Evolutionary conservation across 2,113 vertebrate species (phyloP).

Genomic region (Dipodomys merriami): DNA sequence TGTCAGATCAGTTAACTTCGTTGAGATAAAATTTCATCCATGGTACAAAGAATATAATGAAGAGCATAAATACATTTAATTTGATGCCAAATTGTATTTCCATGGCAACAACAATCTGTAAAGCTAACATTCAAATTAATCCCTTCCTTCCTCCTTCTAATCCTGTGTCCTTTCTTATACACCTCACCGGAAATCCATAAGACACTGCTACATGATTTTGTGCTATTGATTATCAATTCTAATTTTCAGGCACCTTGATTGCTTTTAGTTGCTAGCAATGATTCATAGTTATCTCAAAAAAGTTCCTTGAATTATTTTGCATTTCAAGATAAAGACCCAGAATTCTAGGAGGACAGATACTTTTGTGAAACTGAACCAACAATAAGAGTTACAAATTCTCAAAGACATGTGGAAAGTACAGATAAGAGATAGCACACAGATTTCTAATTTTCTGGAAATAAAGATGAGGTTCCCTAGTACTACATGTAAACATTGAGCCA

Average conservation of each 20-base stretch:
- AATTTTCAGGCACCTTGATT: constrained; percentile 45
- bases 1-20: constrained; percentile 38
- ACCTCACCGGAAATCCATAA: background rate
- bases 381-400: background rate
- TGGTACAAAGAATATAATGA: constrained; percentile 19
- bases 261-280: background rate
- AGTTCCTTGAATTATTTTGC: background rate
- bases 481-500: background rate
- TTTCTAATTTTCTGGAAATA: background rate
- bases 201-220: background rate
- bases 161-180: background rate
- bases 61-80: constrained; percentile 59
- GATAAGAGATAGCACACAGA: background rate
- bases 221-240: constrained; percentile 46
- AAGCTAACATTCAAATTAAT: constrained; percentile 34
- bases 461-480: background rate
- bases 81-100: constrained; percentile 14
- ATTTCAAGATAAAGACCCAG: background rate
- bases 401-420: background rate
- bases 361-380: background rate
- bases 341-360: background rate
- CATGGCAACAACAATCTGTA: constrained; percentile 19
- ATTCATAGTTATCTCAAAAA: background rate
- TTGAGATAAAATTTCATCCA: constrained; percentile 49
- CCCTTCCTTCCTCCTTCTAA: background rate